Evolutionary conservation across 2,113 vertebrate species (phyloP).

Genomic region (Apistogramma diplotaenia): DNA sequence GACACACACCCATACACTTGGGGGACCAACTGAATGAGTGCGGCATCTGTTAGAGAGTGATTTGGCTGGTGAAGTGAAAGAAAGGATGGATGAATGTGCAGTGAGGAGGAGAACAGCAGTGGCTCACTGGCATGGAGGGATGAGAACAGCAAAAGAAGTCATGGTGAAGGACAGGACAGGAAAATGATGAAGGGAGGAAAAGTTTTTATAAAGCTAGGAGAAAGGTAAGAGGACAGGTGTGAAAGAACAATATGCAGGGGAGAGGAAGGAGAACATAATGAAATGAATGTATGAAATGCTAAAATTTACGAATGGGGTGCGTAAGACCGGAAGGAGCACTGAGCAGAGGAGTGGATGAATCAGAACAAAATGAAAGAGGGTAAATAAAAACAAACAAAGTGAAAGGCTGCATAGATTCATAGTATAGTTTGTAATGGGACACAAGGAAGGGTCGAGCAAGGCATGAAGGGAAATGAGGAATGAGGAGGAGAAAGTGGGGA

Average conservation of each 20-base stretch:
- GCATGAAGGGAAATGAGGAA: conserved; percentile 6
- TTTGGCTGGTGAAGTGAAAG: conserved; percentile 73
- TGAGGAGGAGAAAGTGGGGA: background rate
- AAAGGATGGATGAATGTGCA: conserved; percentile 72
- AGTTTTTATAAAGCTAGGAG: conserved; percentile 21
- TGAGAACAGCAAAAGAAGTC: conserved; percentile 58
- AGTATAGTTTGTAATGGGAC: conserved; percentile 26
- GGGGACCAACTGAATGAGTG: conserved; percentile 71
- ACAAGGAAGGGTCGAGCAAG: conserved; percentile 2
- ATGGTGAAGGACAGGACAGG: conserved; percentile 63
- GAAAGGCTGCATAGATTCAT: conserved; percentile 1
- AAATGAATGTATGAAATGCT: background rate
- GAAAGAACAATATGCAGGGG: background rate
- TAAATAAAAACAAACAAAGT: background rate
- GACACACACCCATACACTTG: conserved; percentile 67
- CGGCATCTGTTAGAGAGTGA: conserved; percentile 77
- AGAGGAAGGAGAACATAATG: background rate
- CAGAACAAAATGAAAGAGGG: background rate
- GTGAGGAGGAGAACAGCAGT: conserved; percentile 56
- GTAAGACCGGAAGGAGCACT: background rate
- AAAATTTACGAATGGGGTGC: background rate
- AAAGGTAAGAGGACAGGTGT: background rate
- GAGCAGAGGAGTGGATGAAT: background rate
- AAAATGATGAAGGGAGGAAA: conserved; percentile 8
- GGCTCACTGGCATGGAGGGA: conserved; percentile 60